Evolutionary conservation across 2,888 invertebrate genomes (phyloP).

Genomic region (Chymomyza procnemis): DNA sequence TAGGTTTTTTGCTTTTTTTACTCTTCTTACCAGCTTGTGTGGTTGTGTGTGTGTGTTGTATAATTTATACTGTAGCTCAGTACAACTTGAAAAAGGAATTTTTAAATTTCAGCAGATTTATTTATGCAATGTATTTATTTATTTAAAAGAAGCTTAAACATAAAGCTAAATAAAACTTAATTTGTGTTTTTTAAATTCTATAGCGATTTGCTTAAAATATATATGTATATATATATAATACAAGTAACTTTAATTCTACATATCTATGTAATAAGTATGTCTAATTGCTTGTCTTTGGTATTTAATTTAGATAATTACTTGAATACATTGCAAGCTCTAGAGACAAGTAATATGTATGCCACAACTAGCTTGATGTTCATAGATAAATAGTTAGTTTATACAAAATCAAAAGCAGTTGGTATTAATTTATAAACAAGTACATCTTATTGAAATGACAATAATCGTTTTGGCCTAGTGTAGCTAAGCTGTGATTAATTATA

Average conservation of each 20-base stretch:
- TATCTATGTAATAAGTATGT: background rate
- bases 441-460: background rate
- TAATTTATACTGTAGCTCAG: background rate
- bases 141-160: background rate
- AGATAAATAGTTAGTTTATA: background rate
- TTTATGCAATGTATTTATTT: background rate
- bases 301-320: background rate
- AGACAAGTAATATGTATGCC: background rate
- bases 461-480: background rate
- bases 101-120: background rate
- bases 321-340: too few relatives aligned
- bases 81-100: background rate
- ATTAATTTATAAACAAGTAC: background rate
- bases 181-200: background rate
- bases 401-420: background rate
- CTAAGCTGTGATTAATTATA: background rate
- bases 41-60: too few relatives aligned
- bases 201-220: background rate
- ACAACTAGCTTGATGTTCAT: background rate
- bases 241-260: background rate
- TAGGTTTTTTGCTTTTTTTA: background rate
- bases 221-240: background rate
- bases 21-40: too few relatives aligned
- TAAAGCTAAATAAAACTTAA: background rate
- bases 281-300: background rate